Conservation (phyloP, 2,888 invertebrate genomes). For the Spisula subtruncata region DNA sequence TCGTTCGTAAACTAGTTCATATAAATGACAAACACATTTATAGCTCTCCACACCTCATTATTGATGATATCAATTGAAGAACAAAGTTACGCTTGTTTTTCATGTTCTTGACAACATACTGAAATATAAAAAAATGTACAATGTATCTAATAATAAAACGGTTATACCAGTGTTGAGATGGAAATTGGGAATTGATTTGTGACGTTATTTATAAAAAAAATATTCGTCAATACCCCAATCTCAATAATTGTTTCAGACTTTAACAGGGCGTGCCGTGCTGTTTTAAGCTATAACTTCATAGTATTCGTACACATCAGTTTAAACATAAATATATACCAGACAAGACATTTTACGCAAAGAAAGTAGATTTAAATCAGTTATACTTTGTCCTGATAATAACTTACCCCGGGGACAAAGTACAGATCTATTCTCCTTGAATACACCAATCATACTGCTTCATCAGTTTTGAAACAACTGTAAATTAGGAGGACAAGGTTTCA, state of each 20-base stretch:
- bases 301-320: not conserved
- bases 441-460: not conserved
- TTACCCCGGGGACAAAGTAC: constrained; percentile 19
- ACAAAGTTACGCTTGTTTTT: too few species aligned
- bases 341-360: not conserved
- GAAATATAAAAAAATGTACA: too few species aligned
- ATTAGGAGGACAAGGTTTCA: not conserved
- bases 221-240: too few species aligned
- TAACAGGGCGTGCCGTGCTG: not conserved
- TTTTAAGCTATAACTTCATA: not conserved
- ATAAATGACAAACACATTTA: too few species aligned
- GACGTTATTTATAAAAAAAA: too few species aligned
- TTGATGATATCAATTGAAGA: too few species aligned
- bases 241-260: not conserved
- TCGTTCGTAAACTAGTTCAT: too few species aligned
- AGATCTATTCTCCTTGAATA: not conserved
- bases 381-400: constrained; percentile 15
- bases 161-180: too few species aligned
- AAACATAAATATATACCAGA: not conserved
- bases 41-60: too few species aligned
- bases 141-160: too few species aligned
- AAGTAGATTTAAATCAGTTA: not conserved
- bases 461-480: not conserved
- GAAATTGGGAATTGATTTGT: too few species aligned
- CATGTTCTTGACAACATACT: too few species aligned